phyloP scores from a whole-genome alignment of 2,888 invertebrate species.

The Plusia festucae region DNA sequence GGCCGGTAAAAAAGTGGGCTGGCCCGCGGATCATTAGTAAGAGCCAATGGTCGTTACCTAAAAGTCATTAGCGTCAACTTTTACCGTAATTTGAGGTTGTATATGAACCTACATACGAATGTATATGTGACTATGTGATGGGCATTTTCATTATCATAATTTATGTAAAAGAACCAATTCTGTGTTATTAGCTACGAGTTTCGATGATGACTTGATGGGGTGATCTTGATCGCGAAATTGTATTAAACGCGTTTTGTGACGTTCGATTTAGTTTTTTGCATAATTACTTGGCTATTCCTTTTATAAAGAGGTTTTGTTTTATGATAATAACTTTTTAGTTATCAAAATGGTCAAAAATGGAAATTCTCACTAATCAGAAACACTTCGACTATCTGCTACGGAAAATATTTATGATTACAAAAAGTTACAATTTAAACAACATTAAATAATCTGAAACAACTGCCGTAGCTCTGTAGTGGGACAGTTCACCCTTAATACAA shows the following conservation, averaged over 20 bases:
- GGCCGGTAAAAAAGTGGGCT: constrained; percentile 85
- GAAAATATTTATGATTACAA: too few species aligned
- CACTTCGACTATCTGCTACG: too few species aligned
- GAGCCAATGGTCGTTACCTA: constrained; percentile 88
- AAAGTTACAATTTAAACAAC: too few species aligned
- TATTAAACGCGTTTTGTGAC: constrained; percentile 50
- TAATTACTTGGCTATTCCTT: constrained; percentile 38
- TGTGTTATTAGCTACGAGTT: constrained; percentile 77
- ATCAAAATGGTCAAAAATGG: too few species aligned
- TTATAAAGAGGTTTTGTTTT: not conserved
- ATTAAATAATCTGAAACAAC: too few species aligned
- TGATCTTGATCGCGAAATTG: constrained; percentile 70
- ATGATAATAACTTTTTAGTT: too few species aligned
- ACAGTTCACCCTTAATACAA: too few species aligned
- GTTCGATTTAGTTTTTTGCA: constrained; percentile 54
- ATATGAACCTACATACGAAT: constrained; percentile 63
- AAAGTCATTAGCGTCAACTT: constrained; percentile 88
- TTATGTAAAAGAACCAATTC: constrained; percentile 84
- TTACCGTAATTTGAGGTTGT: constrained; percentile 84
- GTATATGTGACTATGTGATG: constrained; percentile 58
- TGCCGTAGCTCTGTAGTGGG: too few species aligned
- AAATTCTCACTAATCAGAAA: too few species aligned
- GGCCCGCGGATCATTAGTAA: constrained; percentile 83
- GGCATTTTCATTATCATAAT: constrained; percentile 78
- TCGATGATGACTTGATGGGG: constrained; percentile 72